Percentiles rank a stretch among this genome's conserved stretches.
Evolutionary conservation across 2,113 vertebrate species (phyloP).

Genomic region (Emydocephalus ijimae): DNA sequence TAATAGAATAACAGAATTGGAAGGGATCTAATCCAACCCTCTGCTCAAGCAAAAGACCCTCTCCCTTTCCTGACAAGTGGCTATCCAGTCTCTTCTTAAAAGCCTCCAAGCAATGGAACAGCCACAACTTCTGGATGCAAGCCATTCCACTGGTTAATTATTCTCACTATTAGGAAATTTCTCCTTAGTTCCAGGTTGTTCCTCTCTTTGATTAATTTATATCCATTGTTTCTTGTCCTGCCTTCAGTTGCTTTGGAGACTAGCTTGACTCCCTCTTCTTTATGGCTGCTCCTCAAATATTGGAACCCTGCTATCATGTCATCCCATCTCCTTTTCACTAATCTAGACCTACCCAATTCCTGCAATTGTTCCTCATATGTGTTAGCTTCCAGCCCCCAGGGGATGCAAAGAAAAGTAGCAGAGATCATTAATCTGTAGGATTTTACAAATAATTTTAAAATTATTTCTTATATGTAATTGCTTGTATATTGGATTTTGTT

Average conservation of each 20-base stretch:
- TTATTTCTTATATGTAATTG: background rate
- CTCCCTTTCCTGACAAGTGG: background rate
- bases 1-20: constrained; percentile 22
- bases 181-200: background rate
- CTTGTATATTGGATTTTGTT: constrained; percentile 12
- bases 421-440: constrained; percentile 39
- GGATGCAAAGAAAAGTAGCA: constrained; percentile 34
- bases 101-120: background rate
- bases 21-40: background rate
- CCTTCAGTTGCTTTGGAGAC: background rate
- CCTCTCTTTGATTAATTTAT: background rate
- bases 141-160: background rate
- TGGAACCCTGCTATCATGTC: background rate
- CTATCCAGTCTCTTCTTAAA: background rate
- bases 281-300: background rate
- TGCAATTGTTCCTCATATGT: background rate
- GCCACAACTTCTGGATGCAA: background rate
- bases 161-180: background rate
- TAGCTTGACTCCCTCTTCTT: background rate
- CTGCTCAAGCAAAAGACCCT: background rate
- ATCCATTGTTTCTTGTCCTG: background rate
- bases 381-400: constrained; percentile 3
- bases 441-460: background rate
- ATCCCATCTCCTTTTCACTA: background rate
- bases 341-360: background rate